Percentiles rank a stretch among this genome's conserved stretches.
Evolutionary conservation across 2,888 invertebrate genomes (phyloP).

Genomic region (Chalcis sispes): DNA sequence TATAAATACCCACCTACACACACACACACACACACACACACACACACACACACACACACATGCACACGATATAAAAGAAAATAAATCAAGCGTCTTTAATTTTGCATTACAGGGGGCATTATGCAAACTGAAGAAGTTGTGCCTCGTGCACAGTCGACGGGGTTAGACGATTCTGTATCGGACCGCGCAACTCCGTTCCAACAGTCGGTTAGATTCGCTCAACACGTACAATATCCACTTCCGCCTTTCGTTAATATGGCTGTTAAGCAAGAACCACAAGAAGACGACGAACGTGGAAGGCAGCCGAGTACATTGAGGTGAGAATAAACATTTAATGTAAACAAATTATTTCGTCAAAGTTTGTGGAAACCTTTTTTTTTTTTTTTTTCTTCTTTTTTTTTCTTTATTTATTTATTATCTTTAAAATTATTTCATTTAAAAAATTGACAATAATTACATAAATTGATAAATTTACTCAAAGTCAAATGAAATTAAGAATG

Average conservation of each 20-base stretch:
- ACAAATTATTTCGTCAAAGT: background rate
- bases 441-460: background rate
- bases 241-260: conserved; percentile 71
- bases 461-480: background rate
- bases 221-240: conserved; percentile 67
- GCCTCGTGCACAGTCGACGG: conserved; percentile 72
- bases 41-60: background rate
- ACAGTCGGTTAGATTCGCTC: conserved; percentile 48
- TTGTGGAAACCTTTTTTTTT: background rate
- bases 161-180: conserved; percentile 70
- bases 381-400: too few relatives aligned
- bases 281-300: conserved; percentile 71
- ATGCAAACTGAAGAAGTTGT: conserved; percentile 76
- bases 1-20: too few relatives aligned
- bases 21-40: background rate
- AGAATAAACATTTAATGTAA: conserved; percentile 10
- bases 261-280: conserved; percentile 74
- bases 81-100: background rate
- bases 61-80: background rate
- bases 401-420: too few relatives aligned
- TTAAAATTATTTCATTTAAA: background rate
- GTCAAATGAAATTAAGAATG: background rate
- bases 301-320: conserved; percentile 67
- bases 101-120: conserved; percentile 73
- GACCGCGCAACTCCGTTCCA: conserved; percentile 59